phyloP scores from a whole-genome alignment of 2,113 vertebrate species.

The Bettongia penicillata region DNA sequence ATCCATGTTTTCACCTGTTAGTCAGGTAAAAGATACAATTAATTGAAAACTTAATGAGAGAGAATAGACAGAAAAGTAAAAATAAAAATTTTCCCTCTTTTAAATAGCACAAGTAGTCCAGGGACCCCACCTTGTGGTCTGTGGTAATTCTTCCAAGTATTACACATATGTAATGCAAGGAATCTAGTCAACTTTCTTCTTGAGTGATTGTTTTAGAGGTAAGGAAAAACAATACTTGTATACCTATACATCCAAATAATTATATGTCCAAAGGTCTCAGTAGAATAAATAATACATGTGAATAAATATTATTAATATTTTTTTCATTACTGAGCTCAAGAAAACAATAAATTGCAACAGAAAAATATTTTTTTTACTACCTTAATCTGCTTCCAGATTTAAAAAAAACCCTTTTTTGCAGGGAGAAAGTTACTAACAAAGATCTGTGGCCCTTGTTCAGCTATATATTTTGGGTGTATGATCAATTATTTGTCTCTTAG shows the following conservation, averaged over 20 bases:
- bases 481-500: background rate
- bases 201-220: background rate
- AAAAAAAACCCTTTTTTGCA: too few species aligned
- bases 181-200: background rate
- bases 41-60: too few species aligned
- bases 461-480: background rate
- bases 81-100: background rate
- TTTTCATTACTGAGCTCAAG: background rate
- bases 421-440: background rate
- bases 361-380: background rate
- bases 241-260: too few species aligned
- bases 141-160: background rate
- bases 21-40: too few species aligned
- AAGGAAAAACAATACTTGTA: background rate
- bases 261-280: background rate
- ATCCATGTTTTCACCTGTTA: too few species aligned
- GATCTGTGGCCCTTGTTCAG: background rate
- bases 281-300: background rate
- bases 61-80: background rate
- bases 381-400: background rate
- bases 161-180: background rate
- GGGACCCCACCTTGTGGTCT: too few species aligned
- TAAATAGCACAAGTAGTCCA: too few species aligned
- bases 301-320: background rate
- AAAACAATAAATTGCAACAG: background rate